Base-by-base conservation (phyloP, 2,797 vertebrate genomes). In the Nasua narica region DNA sequence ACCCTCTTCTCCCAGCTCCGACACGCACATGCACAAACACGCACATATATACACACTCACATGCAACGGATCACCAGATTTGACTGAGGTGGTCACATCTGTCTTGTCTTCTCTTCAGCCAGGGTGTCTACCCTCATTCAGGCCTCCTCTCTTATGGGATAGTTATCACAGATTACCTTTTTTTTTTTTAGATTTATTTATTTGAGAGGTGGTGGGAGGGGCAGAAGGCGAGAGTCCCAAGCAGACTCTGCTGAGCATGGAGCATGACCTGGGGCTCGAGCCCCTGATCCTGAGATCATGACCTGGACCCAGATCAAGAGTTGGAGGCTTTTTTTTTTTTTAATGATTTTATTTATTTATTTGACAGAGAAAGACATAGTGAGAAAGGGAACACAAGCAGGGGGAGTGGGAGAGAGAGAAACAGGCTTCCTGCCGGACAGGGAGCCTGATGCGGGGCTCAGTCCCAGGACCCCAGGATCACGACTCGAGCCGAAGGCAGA, bases 1-100 rank as follows among this genome's bases (percentile, higher is more conserved):
- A 56, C 35, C 54, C 52, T 54, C 4, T 77, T 94, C 19, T 93
- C 37, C 29, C 56, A 88, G 48, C 21, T 83, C 54, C 43, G 14
- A 50, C 25, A 32, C 54, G 2, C 19, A 25, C 4, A 3, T 25
- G 3, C 3, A 35, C 5, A 1, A 46, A 21, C 23, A 29, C 10
- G 43, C 23, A 27, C 8, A 46, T 40, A 48, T 7, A 37, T 18
- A 67, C 50, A 35, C 11, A 52, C 16, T 12, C 5, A 65, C 12
- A 46, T 8, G 62, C 40, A 87, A 3, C 72, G 5, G n/a, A 83
- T 67, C 85, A 58, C 48, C 40, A 90, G 3, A 87, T 87, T 79
- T 79, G 54, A 58, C 1, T 70, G 50, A 78, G 37, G 32, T 90
- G 65, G 9, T 77, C 58, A 35, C 23, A 76, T 62, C 40, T 89